Conservation (phyloP, 2,797 vertebrate species). For the Clarias laeviceps region DNA sequence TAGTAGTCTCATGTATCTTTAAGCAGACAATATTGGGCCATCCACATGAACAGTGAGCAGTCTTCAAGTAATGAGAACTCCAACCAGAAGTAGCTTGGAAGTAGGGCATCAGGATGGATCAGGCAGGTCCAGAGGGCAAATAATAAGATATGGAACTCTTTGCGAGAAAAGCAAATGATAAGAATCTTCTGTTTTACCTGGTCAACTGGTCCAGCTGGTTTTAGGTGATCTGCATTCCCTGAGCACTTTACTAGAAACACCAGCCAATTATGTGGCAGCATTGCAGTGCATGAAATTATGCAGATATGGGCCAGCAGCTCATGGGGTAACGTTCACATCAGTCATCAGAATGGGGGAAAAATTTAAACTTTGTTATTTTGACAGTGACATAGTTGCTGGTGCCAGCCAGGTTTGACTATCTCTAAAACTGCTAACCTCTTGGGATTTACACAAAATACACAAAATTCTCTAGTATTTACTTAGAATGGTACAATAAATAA, state of each 20-base stretch:
- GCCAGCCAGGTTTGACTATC: background rate
- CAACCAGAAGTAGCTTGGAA: no score
- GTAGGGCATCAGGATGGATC: no score
- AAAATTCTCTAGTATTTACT: background rate
- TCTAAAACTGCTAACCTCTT: background rate
- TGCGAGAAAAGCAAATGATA: background rate
- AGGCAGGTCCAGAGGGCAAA: no score
- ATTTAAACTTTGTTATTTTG: background rate
- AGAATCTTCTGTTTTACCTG: background rate
- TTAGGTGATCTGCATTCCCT: background rate
- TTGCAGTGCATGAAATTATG: background rate
- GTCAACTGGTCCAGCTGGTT: background rate
- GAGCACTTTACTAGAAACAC: background rate
- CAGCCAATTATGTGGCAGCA: background rate
- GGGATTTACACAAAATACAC: no score
- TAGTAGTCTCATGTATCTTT: no score
- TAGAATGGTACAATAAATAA: background rate
- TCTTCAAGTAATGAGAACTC: no score
- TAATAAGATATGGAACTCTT: background rate
- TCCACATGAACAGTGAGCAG: no score
- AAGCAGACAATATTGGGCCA: no score
- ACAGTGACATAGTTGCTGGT: background rate
- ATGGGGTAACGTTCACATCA: background rate
- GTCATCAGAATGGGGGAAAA: background rate
- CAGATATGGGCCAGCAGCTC: background rate